These are phyloP conservation scores for Hirtodrosophila alboralis DNA, from an alignment of 2,888 invertebrate genomes.

Conservation along the genomic window DNA sequence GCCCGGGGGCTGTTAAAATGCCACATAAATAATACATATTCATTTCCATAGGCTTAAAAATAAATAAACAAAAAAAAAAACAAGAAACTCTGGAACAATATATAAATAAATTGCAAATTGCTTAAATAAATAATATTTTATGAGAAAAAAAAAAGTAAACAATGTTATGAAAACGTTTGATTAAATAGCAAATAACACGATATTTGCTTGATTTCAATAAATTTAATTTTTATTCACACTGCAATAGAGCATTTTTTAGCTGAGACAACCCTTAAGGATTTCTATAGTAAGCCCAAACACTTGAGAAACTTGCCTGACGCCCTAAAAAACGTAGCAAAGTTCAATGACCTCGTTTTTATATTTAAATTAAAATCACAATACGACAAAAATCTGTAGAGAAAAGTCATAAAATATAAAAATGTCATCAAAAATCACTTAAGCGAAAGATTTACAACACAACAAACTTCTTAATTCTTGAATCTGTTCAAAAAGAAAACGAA, in stretches of 20 bases:
- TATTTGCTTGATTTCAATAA: no score
- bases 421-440: not conserved
- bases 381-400: constrained; percentile 1
- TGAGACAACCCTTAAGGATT: constrained; percentile 2
- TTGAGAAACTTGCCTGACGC: constrained; percentile 1
- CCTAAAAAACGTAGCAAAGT: constrained; percentile 1
- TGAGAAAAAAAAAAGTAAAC: no score
- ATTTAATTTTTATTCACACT: not conserved
- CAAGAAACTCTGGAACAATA: not conserved
- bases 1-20: not conserved
- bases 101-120: constrained; percentile 2
- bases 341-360: constrained; percentile 22
- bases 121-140: no score
- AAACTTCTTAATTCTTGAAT: no score
- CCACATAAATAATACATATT: constrained; percentile 9
- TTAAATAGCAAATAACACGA: no score
- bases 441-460: constrained; percentile 1
- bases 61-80: no score
- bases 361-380: not conserved
- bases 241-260: no score
- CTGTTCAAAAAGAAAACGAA: no score
- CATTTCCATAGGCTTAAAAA: not conserved
- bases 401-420: not conserved
- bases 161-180: no score
- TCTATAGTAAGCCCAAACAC: not conserved